Base-by-base conservation (phyloP, 2,888 invertebrate genomes). In the Pachydiplax longipennis region DNA sequence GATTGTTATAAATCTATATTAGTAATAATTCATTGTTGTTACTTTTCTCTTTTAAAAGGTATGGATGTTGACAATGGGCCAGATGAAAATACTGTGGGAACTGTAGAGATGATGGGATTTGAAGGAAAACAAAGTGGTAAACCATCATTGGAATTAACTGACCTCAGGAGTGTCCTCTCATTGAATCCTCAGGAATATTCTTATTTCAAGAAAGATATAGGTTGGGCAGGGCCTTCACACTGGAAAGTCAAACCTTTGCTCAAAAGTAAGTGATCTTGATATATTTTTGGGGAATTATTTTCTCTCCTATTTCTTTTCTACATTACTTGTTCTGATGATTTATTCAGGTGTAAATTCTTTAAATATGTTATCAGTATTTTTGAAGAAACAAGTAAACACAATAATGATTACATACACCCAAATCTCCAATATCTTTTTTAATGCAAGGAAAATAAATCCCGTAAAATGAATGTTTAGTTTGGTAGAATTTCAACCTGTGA, bases 211-310 rank as follows among this genome's bases (percentile, higher is more conserved):
- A 95, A 93, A 93, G 93, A 94, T 94, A 22, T 87, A 3, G 61
- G 87, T 92, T 98, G 98, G 98, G 97, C 97, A 37, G 98, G 98
- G 0, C 98, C 98, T 53, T 95, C 96, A 81, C 97, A 98, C 94
- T 98, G 98, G 98, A 96, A 97, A 92, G 95, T 97, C 13, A 87
- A 37, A 37, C 37, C 61, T 1, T 8, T 87, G 13, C 6, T 40
- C 8, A 87, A 87, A 87, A 61, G 87, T 87, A 65, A 31, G 53
- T 18, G 1, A 53, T 8, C 5, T 15, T 48, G 48, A 2, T 48
- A 13, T 48, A 4, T 48, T 48, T 80, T 25, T 80, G 8, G 80
- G 25, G 25, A 31, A 25, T 6, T 15, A 13, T 31, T 35, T 25
- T 80, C 25, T 25, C 13, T 15, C 15, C 4, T 80, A 12, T 10